These are phyloP conservation scores for Corythaeola cristata DNA, from an alignment of 2,113 vertebrate genomes.

Conservation along the genomic window DNA sequence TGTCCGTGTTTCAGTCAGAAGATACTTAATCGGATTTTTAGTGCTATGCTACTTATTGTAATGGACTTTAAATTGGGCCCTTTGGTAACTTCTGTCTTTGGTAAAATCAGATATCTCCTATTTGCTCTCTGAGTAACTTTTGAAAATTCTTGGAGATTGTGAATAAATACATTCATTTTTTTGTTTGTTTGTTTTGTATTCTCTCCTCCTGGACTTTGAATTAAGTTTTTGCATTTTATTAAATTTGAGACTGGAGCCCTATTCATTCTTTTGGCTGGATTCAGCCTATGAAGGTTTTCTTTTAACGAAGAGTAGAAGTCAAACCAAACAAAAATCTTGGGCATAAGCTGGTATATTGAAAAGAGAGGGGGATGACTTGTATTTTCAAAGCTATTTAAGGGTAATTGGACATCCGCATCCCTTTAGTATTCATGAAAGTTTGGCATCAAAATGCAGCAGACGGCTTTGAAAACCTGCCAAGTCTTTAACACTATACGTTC, in stretches of 20 bases:
- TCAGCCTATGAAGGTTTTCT: neutral
- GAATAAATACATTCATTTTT: neutral
- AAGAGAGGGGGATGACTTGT: neutral
- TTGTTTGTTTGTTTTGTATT: too few species aligned
- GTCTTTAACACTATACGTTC: neutral
- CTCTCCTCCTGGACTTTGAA: neutral
- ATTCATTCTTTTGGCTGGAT: neutral
- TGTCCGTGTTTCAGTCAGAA: neutral
- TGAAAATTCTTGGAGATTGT: neutral
- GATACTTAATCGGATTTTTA: neutral
- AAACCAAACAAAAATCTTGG: neutral
- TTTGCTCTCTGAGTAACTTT: neutral
- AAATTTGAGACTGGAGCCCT: neutral
- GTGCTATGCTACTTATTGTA: neutral
- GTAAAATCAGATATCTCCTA: neutral
- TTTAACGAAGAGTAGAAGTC: neutral
- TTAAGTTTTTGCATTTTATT: neutral
- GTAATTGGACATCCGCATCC: neutral
- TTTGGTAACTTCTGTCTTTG: neutral
- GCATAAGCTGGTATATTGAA: neutral
- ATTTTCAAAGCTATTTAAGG: constrained; percentile 11
- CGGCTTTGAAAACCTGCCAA: constrained; percentile 31
- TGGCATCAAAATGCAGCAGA: neutral
- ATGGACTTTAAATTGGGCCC: neutral
- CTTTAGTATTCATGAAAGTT: neutral